Evolutionary conservation across 2,113 vertebrate species (phyloP).

Genomic region (Neogale vison): DNA sequence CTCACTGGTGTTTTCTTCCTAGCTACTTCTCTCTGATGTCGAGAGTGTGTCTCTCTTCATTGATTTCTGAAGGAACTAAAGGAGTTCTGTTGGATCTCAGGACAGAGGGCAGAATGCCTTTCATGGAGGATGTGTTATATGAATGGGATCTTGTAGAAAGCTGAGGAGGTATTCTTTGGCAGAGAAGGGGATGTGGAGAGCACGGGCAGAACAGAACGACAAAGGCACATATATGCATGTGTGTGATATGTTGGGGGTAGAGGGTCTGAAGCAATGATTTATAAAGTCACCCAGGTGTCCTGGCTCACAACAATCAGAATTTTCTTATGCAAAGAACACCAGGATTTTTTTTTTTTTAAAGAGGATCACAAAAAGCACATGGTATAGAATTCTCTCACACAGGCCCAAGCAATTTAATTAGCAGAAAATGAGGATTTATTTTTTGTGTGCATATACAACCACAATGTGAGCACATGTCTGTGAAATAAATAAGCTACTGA

Average conservation of each 20-base stretch:
- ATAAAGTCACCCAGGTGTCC: neutral
- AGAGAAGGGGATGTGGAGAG: neutral
- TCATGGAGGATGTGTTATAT: neutral
- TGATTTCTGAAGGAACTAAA: slow-evolving; percentile 15
- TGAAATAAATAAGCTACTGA: slow-evolving; percentile 55
- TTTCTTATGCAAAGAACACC: slow-evolving; percentile 6
- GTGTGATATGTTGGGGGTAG: neutral
- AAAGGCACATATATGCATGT: neutral
- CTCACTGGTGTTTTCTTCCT: neutral
- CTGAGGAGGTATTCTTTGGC: neutral
- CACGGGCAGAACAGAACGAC: neutral
- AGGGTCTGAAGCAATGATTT: neutral
- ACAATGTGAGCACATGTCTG: neutral
- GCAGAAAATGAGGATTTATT: slow-evolving; percentile 25
- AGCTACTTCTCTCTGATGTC: neutral
- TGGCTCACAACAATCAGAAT: neutral
- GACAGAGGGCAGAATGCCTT: neutral
- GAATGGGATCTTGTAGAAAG: neutral
- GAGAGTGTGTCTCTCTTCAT: neutral
- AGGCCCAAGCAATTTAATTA: slow-evolving; percentile 17
- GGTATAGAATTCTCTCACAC: neutral
- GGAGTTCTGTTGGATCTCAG: neutral
- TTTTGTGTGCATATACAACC: slow-evolving; percentile 16
- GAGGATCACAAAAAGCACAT: neutral
- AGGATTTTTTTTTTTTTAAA: neutral